A percentile compares a stretch with the other conserved stretches of the same genome.
phyloP scores from a whole-genome alignment of 2,888 invertebrate species.

The Melipona beecheii region DNA sequence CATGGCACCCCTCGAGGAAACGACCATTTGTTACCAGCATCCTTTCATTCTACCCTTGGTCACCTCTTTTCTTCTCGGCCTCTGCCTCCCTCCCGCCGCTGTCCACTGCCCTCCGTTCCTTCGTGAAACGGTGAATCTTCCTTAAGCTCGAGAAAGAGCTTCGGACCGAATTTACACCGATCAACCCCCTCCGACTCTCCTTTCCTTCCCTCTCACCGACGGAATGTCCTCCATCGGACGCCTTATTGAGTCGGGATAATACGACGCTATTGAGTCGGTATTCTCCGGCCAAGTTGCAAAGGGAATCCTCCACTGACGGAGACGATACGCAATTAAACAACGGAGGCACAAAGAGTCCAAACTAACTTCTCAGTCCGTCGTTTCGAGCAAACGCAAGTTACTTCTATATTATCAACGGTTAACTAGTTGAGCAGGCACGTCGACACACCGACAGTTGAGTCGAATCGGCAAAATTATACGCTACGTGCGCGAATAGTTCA shows the following conservation, averaged over 20 bases:
- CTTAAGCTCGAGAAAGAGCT: conserved; percentile 46
- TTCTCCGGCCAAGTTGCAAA: background rate
- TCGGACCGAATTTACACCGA: conserved; percentile 58
- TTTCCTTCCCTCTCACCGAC: background rate
- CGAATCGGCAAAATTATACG: background rate
- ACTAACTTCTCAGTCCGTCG: too few relatives aligned
- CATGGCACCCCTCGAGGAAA: conserved; percentile 78
- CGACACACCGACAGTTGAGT: background rate
- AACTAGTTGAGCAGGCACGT: too few relatives aligned
- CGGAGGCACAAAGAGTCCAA: too few relatives aligned
- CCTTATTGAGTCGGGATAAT: conserved; percentile 3
- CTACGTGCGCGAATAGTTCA: background rate
- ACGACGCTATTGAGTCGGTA: background rate
- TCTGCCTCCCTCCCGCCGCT: background rate
- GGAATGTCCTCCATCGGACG: conserved; percentile 13
- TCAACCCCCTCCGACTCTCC: conserved; percentile 22
- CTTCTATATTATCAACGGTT: background rate
- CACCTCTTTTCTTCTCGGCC: conserved; percentile 51
- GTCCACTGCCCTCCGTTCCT: background rate
- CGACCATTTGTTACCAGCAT: conserved; percentile 79
- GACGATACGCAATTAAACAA: background rate
- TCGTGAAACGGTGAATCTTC: conserved; percentile 45
- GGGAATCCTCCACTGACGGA: background rate
- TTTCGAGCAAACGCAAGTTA: background rate
- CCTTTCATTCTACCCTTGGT: conserved; percentile 62